Evolutionary conservation across 2,797 vertebrate genomes (phyloP).

Genomic region (Smutsia temminckii): DNA sequence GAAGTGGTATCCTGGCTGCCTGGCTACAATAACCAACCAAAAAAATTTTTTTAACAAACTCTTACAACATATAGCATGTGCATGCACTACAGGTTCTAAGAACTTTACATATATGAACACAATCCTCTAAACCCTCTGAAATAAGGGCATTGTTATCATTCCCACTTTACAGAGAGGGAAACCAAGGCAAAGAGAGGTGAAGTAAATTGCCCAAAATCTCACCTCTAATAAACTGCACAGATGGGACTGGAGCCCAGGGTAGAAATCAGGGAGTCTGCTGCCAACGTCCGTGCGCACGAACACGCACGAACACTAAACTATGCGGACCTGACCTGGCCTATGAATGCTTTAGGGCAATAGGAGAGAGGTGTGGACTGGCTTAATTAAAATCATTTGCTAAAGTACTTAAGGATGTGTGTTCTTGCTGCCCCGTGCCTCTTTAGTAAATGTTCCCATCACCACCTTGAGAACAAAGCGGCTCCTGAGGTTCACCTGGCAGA

Average conservation of each 20-base stretch:
- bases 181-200: neutral
- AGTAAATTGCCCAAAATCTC: neutral
- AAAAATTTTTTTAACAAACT: neutral
- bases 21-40: neutral
- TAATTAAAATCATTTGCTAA: neutral
- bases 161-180: neutral
- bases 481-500: neutral
- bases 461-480: neutral
- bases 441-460: neutral
- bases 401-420: neutral
- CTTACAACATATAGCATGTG: neutral
- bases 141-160: neutral
- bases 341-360: neutral
- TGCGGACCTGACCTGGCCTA: neutral
- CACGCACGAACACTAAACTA: neutral
- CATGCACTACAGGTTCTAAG: neutral
- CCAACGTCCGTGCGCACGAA: neutral
- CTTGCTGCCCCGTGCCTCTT: neutral
- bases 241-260: neutral
- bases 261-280: neutral
- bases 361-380: neutral
- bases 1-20: neutral
- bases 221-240: neutral
- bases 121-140: neutral
- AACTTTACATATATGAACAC: neutral